A percentile compares a stretch with the other conserved stretches of the same genome.
These are phyloP conservation scores for Ptiloglossa arizonensis DNA, from an alignment of 1,140 invertebrate species.

Conservation along the genomic window DNA sequence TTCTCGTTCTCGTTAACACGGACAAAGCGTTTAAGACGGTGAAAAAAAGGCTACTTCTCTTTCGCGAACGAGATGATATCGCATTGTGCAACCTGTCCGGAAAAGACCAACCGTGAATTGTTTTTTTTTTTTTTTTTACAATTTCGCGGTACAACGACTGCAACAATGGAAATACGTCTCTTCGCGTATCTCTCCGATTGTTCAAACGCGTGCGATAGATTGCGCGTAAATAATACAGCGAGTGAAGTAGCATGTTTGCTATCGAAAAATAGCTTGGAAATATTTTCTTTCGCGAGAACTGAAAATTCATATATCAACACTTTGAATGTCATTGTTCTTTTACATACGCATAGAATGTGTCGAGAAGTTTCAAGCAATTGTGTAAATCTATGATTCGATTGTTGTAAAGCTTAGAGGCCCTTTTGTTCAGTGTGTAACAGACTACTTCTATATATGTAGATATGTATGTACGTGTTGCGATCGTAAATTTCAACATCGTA, in stretches of 20 bases:
- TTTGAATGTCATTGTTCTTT: too few species aligned
- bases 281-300: background rate
- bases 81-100: background rate
- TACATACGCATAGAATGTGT: too few species aligned
- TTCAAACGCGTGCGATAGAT: background rate
- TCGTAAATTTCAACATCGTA: too few species aligned
- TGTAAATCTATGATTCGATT: too few species aligned
- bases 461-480: too few species aligned
- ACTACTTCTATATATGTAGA: too few species aligned
- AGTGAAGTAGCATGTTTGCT: background rate
- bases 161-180: background rate
- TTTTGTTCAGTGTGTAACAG: too few species aligned
- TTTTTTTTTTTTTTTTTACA: too few species aligned
- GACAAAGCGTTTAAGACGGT: constrained; percentile 28
- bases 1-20: constrained; percentile 18
- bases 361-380: too few species aligned
- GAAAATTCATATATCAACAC: too few species aligned
- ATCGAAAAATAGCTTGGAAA: background rate
- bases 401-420: too few species aligned
- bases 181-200: constrained; percentile 7
- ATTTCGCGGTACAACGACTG: constrained; percentile 26
- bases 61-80: constrained; percentile 2
- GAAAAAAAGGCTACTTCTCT: background rate
- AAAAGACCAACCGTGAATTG: constrained; percentile 28
- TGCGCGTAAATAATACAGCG: background rate